phyloP scores from a whole-genome alignment of 2,797 vertebrate species.

The Myotis pilosus region DNA sequence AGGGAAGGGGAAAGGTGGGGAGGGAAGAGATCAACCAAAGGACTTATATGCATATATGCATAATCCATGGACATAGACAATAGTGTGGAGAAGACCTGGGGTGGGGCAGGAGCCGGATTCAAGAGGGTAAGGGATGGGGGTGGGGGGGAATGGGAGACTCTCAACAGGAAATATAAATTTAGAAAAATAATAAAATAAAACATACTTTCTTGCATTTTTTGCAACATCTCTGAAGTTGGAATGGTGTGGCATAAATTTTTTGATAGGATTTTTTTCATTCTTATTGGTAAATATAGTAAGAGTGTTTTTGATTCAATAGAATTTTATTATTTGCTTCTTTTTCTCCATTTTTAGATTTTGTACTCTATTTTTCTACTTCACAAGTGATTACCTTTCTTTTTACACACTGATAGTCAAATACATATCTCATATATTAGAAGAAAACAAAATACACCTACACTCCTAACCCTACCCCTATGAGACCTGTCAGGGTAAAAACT shows the following conservation, averaged over 20 bases:
- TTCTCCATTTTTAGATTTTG: background rate
- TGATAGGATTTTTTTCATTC: background rate
- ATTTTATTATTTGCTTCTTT: background rate
- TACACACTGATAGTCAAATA: background rate
- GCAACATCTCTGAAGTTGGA: background rate
- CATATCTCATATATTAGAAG: background rate
- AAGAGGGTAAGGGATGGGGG: background rate
- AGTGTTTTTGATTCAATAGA: background rate
- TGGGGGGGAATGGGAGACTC: background rate
- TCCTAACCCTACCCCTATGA: background rate
- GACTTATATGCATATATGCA: background rate
- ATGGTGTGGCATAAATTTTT: background rate
- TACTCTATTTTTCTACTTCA: background rate
- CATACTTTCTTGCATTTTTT: background rate
- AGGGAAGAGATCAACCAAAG: background rate
- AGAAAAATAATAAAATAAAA: background rate
- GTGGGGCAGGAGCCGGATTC: background rate
- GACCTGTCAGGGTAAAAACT: background rate
- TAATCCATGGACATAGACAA: background rate
- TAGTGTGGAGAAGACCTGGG: background rate
- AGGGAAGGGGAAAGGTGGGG: background rate
- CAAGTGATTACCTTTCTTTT: conserved; percentile 17
- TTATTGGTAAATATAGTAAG: background rate
- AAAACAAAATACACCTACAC: background rate
- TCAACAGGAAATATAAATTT: background rate